Conservation (phyloP, 1,140 invertebrate genomes). For the Protaetia brevitarsis region DNA sequence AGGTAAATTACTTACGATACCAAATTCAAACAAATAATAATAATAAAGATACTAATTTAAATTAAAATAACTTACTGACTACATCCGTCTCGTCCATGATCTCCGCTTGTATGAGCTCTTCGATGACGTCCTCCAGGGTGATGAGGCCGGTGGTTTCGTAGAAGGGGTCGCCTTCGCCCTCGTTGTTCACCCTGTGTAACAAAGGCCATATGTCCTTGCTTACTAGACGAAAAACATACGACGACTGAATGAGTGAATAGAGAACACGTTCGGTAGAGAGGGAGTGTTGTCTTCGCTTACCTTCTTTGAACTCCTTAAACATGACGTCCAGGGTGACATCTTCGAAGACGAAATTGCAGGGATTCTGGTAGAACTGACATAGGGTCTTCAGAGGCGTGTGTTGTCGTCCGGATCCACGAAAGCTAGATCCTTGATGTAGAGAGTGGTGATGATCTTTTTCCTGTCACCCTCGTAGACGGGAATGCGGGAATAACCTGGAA, state of each 20-base stretch:
- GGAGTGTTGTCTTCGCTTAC: constrained; percentile 41
- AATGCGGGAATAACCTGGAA: constrained; percentile 88
- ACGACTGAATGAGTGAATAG: not conserved
- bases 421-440: constrained; percentile 97
- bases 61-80: constrained; percentile 64
- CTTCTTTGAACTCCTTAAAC: constrained; percentile 96
- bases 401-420: constrained; percentile 97
- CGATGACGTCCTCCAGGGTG: constrained; percentile 91
- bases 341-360: constrained; percentile 92
- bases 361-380: constrained; percentile 96
- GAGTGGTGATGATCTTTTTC: constrained; percentile 88
- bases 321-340: constrained; percentile 93
- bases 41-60: too few species aligned
- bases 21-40: too few species aligned
- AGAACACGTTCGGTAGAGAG: not conserved
- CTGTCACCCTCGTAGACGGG: constrained; percentile 85
- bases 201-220: constrained; percentile 90
- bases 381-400: constrained; percentile 89
- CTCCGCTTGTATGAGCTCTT: constrained; percentile 91
- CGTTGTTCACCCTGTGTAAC: constrained; percentile 82
- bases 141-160: constrained; percentile 91
- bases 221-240: too few species aligned
- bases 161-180: constrained; percentile 83
- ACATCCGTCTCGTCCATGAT: constrained; percentile 94
- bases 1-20: too few species aligned